Percentiles rank a stretch among this genome's conserved stretches.
phyloP scores from a whole-genome alignment of 1,140 invertebrate species.

The Neodiprion pinetum region DNA sequence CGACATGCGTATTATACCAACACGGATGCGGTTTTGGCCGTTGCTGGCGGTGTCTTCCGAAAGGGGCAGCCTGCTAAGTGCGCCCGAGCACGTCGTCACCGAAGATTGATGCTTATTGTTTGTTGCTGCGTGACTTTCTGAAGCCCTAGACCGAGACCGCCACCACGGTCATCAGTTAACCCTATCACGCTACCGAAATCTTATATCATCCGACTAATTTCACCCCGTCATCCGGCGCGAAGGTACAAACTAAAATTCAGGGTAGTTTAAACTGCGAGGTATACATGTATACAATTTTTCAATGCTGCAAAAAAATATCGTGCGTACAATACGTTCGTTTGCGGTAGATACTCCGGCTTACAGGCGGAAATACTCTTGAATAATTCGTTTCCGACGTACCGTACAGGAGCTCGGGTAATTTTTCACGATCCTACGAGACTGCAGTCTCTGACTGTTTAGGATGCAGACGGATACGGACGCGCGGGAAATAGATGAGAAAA shows the following conservation, averaged over 20 bases:
- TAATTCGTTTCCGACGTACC: background rate
- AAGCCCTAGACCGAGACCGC: constrained; percentile 23
- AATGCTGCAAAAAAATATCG: background rate
- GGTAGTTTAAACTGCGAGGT: background rate
- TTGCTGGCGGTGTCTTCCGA: too few species aligned
- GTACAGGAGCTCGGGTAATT: background rate
- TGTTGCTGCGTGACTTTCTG: constrained; percentile 21
- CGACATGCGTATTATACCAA: too few species aligned
- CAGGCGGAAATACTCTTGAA: background rate
- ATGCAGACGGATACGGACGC: too few species aligned
- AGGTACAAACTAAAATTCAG: background rate
- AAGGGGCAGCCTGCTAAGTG: constrained; percentile 26
- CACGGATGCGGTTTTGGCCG: too few species aligned
- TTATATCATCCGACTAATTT: constrained; percentile 28
- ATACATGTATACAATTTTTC: background rate
- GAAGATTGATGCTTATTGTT: constrained; percentile 41
- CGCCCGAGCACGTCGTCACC: constrained; percentile 28
- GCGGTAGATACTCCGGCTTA: background rate
- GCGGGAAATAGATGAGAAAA: too few species aligned
- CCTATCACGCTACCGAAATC: constrained; percentile 35
- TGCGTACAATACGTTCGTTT: background rate
- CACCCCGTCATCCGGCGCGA: background rate
- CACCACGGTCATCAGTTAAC: constrained; percentile 28
- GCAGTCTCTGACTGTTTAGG: too few species aligned
- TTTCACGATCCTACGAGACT: too few species aligned